Evolutionary conservation across 1,140 invertebrate species (phyloP), one percentile per base, ranked within the genome.

Genomic region (Drosophila kohkoa): DNA sequence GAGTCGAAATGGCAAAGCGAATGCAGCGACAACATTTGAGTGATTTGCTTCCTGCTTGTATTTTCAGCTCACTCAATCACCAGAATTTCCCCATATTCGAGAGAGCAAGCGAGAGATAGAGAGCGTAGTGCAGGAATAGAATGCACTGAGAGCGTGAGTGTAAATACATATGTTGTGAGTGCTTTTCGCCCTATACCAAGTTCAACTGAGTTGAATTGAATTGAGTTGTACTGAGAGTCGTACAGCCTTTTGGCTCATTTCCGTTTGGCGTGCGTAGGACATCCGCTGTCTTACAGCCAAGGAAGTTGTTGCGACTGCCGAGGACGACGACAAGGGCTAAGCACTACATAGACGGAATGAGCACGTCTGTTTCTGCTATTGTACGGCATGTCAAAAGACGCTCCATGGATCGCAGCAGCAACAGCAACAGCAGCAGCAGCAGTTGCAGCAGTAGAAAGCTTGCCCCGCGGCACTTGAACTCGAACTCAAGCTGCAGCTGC

Each of bases 291-390:
- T 79, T 81, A 63, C 64, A 74, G 65, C 74, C 72, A 88, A 88
- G 83, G 79, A 86, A 86, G 83, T 88, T 82, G 83, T 88, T 82
- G 79, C 79, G 52, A 68, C 54, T 60, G 32, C 46, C 54, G 20
- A 52, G n/a, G 13, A 75, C 72, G 74, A 55, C 67, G 71, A 63
- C 62, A 62, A 58, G 20, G 20, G 20, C 20, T 25, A 25, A 25
- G 20, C 20, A 25, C 20, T 3, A 25, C 20, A 57, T 72, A 73
- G 15, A 32, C 48, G 10, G 51, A 15, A 55, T 64, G 45, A 57
- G 52, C 5, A 57, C 63, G 11, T 48, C 54, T 54, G 20, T 16
- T 38, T n/a, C 38, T 35, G 54, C 30, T 20, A 45, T 60, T 52
- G 45, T 55, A 48, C 20, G 16, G 32, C 28, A 67, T 66, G 73